Evolutionary conservation across 2,113 vertebrate genomes (phyloP).

Genomic region (Corythornis cristatus): DNA sequence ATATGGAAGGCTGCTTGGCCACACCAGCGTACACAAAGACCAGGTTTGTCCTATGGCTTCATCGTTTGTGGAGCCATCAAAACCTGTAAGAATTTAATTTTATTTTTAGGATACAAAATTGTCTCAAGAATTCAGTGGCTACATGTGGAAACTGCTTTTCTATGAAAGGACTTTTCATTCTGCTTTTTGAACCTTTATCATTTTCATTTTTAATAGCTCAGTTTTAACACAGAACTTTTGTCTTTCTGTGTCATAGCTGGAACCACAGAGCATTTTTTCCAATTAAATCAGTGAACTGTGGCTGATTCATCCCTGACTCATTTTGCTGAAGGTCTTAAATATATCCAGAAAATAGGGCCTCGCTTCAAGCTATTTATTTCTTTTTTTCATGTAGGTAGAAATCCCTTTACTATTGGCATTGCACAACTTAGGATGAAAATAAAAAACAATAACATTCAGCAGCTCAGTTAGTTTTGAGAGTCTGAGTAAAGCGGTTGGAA

Average conservation of each 20-base stretch:
- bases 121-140: not conserved
- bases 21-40: not conserved
- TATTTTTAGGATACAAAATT: not conserved
- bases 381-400: not conserved
- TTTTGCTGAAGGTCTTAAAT: slow-evolving; percentile 7
- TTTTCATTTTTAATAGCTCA: not conserved
- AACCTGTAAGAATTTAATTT: not conserved
- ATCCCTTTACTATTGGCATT: not conserved
- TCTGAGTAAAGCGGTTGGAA: not conserved
- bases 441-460: not conserved
- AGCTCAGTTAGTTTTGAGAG: not conserved
- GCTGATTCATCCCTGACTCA: slow-evolving; percentile 43
- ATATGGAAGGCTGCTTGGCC: not conserved
- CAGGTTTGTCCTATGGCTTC: not conserved
- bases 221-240: not conserved
- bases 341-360: not conserved
- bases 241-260: not conserved
- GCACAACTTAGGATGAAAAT: not conserved
- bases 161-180: not conserved
- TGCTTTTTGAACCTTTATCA: not conserved
- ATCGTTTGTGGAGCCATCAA: not conserved
- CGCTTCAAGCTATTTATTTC: not conserved
- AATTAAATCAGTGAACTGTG: not conserved
- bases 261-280: not conserved
- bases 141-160: not conserved